Evolutionary conservation across 2,797 vertebrate genomes (phyloP).

Genomic region (Centropyge bicolor): DNA sequence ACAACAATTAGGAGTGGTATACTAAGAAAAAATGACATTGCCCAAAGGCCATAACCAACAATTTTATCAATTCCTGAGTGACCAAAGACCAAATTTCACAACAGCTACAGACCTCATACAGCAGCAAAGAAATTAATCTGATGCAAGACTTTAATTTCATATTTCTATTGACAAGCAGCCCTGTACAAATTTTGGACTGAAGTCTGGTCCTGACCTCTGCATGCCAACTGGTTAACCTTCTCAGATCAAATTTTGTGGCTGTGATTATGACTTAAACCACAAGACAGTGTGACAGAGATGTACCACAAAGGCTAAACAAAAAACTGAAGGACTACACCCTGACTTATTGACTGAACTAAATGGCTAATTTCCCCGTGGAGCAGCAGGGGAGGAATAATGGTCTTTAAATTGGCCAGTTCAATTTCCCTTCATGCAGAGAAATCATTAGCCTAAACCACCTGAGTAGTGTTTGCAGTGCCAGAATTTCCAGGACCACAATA

Average conservation of each 20-base stretch:
- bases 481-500: conserved; percentile 19
- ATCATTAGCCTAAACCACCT: conserved; percentile 33
- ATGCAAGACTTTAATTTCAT: conserved; percentile 11
- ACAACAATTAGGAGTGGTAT: background rate
- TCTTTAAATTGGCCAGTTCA: conserved; percentile 54
- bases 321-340: conserved; percentile 61
- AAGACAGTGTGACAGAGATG: conserved; percentile 2
- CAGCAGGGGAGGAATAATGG: conserved; percentile 49
- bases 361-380: conserved; percentile 66
- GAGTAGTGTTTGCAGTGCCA: conserved; percentile 20
- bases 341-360: conserved; percentile 74
- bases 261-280: conserved; percentile 25
- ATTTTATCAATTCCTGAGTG: conserved; percentile 4
- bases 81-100: background rate
- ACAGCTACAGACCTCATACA: background rate
- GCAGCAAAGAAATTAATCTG: background rate
- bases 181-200: background rate
- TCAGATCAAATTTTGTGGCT: conserved; percentile 2
- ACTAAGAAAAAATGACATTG: background rate
- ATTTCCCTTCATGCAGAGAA: conserved; percentile 48
- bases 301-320: conserved; percentile 50
- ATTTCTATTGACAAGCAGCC: conserved; percentile 19
- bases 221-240: conserved; percentile 1
- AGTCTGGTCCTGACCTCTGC: background rate
- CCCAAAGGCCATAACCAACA: background rate